Evolutionary conservation across 2,797 vertebrate species (phyloP).

Genomic region (Halcyon leucocephala): DNA sequence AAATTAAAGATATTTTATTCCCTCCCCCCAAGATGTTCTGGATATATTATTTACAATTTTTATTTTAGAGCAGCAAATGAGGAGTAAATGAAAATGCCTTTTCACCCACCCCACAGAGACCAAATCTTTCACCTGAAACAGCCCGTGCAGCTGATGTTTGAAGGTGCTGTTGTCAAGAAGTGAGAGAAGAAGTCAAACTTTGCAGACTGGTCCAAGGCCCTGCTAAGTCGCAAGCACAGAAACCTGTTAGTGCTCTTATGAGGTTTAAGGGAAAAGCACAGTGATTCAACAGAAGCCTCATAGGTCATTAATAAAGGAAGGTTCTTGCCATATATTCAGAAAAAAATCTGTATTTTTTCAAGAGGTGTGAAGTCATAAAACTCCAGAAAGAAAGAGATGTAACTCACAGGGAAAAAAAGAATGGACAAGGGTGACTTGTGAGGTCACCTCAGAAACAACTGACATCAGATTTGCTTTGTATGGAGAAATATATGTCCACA

Average conservation of each 20-base stretch:
- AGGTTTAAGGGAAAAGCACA: not conserved
- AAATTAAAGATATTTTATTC: not conserved
- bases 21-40: not conserved
- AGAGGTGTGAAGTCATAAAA: not conserved
- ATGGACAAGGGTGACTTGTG: not conserved
- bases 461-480: not conserved
- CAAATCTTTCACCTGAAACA: not conserved
- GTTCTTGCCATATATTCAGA: not conserved
- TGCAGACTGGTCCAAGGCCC: not conserved
- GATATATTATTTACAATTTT: not conserved
- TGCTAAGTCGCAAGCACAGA: not conserved
- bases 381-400: not conserved
- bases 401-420: not conserved
- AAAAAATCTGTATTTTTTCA: not conserved
- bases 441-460: too few relatives aligned
- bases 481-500: not conserved
- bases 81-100: not conserved
- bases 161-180: not conserved
- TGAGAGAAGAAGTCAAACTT: not conserved
- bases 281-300: not conserved
- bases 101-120: not conserved
- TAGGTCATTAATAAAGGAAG: not conserved
- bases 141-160: rapidly evolving
- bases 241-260: not conserved
- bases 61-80: not conserved